A percentile compares a stretch with the other conserved stretches of the same genome.
phyloP scores from a whole-genome alignment of 1,140 invertebrate species.

The Zaprionus kolodkinae region DNA sequence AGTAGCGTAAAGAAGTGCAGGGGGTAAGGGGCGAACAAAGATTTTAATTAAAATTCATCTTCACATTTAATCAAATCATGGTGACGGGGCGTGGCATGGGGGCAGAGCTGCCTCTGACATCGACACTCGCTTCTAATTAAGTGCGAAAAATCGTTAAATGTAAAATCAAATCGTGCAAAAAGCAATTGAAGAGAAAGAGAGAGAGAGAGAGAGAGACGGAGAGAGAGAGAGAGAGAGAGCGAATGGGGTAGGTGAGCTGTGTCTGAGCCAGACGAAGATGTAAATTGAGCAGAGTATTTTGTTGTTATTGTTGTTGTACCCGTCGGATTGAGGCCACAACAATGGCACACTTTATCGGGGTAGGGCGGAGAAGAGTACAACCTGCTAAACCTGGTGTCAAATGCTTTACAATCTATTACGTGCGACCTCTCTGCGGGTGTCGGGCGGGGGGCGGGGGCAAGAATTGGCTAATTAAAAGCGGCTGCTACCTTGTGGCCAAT shows the following conservation, averaged over 20 bases:
- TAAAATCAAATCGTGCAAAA: conserved; percentile 84
- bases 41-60: conserved; percentile 85
- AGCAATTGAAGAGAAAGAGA: conserved; percentile 64
- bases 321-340: conserved; percentile 75
- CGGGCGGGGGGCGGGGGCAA: conserved; percentile 43
- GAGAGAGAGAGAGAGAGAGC: background rate
- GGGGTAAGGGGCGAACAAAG: conserved; percentile 29
- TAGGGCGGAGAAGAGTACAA: conserved; percentile 31
- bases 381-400: conserved; percentile 54
- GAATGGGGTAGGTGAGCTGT: conserved; percentile 25
- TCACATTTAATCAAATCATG: conserved; percentile 84
- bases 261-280: conserved; percentile 48
- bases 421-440: conserved; percentile 13
- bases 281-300: conserved; percentile 61
- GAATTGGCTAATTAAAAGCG: conserved; percentile 59
- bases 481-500: conserved; percentile 55
- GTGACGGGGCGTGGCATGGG: conserved; percentile 26
- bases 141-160: conserved; percentile 84
- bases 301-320: conserved; percentile 50
- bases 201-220: conserved; percentile 9
- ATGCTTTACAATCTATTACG: conserved; percentile 77
- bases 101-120: conserved; percentile 66
- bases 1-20: background rate
- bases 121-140: conserved; percentile 84
- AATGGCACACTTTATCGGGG: conserved; percentile 22